Conservation (phyloP, 2,113 vertebrate genomes). For the Ceuthmochares aereus region DNA sequence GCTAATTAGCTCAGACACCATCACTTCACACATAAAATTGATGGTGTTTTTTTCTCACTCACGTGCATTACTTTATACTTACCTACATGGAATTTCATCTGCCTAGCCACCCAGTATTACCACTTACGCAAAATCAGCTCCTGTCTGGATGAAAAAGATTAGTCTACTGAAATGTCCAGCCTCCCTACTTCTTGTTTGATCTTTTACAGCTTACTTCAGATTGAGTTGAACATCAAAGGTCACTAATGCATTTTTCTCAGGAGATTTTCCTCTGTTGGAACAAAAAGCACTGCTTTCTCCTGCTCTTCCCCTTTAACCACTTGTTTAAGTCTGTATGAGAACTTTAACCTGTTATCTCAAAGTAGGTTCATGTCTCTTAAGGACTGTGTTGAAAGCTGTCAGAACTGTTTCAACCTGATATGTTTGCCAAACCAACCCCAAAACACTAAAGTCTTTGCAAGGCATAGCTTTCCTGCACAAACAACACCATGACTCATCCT, state of each 20-base stretch:
- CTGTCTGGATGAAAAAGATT: not conserved
- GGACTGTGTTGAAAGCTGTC: not conserved
- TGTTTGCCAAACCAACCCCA: not conserved
- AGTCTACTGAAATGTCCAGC: not conserved
- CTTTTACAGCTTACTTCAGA: not conserved
- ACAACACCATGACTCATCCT: not conserved
- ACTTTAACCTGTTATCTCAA: not conserved
- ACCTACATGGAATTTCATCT: not conserved
- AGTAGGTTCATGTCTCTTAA: fast-evolving
- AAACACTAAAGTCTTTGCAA: not conserved
- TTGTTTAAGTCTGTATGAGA: not conserved
- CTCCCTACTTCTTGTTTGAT: not conserved
- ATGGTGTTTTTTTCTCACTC: not conserved
- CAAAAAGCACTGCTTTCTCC: not conserved
- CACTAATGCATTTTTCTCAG: not conserved
- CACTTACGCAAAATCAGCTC: not conserved
- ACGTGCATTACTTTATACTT: not conserved
- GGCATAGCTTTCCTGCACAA: not conserved
- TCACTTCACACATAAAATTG: not conserved
- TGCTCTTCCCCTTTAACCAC: not conserved
- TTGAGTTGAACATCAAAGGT: not conserved
- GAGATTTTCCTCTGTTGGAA: not conserved
- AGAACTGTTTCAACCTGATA: not conserved
- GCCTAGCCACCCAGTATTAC: not conserved
- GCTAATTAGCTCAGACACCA: not conserved